A percentile compares a stretch with the other conserved stretches of the same genome.
Evolutionary conservation across 2,888 invertebrate genomes (phyloP).

Genomic region (Argynnis bischoffii): DNA sequence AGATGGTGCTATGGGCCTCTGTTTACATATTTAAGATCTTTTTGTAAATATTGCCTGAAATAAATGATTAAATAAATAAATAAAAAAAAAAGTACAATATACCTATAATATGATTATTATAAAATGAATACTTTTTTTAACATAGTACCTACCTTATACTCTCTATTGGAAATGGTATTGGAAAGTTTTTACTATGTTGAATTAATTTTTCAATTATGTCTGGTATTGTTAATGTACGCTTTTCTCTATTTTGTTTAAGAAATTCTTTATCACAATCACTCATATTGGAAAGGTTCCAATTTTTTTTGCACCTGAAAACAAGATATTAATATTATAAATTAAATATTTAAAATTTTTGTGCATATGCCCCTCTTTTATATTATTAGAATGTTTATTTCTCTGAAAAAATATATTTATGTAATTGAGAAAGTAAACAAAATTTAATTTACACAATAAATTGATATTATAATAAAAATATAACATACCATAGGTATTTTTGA

Average conservation of each 20-base stretch:
- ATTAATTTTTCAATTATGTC: slow-evolving; percentile 50
- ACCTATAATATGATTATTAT: background rate
- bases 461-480: background rate
- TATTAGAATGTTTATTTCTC: too few relatives aligned
- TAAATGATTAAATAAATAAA: too few relatives aligned
- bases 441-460: background rate
- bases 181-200: slow-evolving; percentile 50
- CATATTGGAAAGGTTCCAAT: slow-evolving; percentile 72
- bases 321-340: background rate
- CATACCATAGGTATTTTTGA: slow-evolving; percentile 2
- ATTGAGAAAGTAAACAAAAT: too few relatives aligned
- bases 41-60: too few relatives aligned
- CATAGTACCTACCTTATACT: slow-evolving; percentile 52
- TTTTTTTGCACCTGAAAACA: slow-evolving; percentile 67
- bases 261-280: slow-evolving; percentile 71
- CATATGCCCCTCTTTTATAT: background rate
- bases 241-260: slow-evolving; percentile 59
- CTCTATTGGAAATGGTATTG: slow-evolving; percentile 54
- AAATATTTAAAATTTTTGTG: background rate
- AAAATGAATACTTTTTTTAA: background rate
- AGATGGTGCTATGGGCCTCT: too few relatives aligned
- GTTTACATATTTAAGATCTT: too few relatives aligned
- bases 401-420: too few relatives aligned
- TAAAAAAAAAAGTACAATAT: background rate
- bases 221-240: slow-evolving; percentile 45